phyloP scores from a whole-genome alignment of 2,113 vertebrate genomes.

The Sterrhoptilus dennistouni region DNA sequence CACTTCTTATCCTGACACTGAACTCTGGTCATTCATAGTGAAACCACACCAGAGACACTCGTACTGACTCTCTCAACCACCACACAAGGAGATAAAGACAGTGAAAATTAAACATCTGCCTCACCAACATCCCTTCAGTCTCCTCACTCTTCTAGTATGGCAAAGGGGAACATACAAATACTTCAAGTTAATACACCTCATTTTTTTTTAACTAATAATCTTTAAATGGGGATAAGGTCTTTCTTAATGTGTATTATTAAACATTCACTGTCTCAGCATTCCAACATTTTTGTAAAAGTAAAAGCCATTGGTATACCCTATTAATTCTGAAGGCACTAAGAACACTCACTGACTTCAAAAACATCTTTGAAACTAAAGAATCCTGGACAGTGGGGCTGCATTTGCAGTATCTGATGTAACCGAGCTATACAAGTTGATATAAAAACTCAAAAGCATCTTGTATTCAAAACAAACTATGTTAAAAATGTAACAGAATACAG shows the following conservation, averaged over 20 bases:
- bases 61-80: neutral
- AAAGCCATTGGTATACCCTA: neutral
- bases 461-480: neutral
- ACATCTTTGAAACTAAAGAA: slow-evolving; percentile 17
- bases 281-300: neutral
- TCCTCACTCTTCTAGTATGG: neutral
- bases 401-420: neutral
- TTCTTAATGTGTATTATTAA: neutral
- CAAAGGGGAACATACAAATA: neutral
- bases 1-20: neutral
- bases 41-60: neutral
- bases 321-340: neutral
- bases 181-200: neutral
- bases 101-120: neutral
- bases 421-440: neutral
- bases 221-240: neutral
- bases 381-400: neutral
- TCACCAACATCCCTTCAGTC: neutral
- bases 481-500: neutral
- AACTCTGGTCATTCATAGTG: neutral
- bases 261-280: neutral
- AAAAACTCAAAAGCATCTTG: neutral
- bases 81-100: neutral
- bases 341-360: slow-evolving; percentile 4
- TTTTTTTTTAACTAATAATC: neutral